Conservation (phyloP, 2,888 invertebrate species). For the Apantesis nais region DNA sequence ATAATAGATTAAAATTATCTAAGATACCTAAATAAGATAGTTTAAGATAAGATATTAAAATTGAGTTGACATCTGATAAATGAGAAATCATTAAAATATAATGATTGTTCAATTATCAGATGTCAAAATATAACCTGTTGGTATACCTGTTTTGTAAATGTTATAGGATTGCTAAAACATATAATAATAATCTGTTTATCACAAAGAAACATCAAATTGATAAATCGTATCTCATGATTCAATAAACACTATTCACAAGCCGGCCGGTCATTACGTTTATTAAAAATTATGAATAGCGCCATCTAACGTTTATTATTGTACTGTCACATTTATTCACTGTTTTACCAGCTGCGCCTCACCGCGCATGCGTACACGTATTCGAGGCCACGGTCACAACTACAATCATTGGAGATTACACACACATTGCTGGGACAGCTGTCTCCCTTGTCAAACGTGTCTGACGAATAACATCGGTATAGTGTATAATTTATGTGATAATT, state of each 20-base stretch:
- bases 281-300: constrained; percentile 50
- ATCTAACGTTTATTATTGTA: constrained; percentile 52
- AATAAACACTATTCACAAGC: neutral
- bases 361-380: constrained; percentile 73
- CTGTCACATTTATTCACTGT: constrained; percentile 42
- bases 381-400: constrained; percentile 77
- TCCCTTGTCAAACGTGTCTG: constrained; percentile 67
- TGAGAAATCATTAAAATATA: too few species aligned
- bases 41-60: neutral
- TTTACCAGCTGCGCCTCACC: constrained; percentile 60
- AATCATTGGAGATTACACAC: constrained; percentile 59
- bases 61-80: too few species aligned
- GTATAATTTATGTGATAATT: constrained; percentile 55
- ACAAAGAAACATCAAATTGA: neutral
- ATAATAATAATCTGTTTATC: neutral
- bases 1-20: too few species aligned
- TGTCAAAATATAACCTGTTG: neutral
- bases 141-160: neutral
- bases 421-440: constrained; percentile 59
- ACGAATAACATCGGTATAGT: constrained; percentile 47
- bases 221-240: neutral
- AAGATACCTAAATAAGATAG: neutral
- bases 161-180: neutral
- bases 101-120: too few species aligned
- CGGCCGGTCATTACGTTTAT: neutral